Conservation (phyloP, 2,888 invertebrate species). For the Arge pagana region DNA sequence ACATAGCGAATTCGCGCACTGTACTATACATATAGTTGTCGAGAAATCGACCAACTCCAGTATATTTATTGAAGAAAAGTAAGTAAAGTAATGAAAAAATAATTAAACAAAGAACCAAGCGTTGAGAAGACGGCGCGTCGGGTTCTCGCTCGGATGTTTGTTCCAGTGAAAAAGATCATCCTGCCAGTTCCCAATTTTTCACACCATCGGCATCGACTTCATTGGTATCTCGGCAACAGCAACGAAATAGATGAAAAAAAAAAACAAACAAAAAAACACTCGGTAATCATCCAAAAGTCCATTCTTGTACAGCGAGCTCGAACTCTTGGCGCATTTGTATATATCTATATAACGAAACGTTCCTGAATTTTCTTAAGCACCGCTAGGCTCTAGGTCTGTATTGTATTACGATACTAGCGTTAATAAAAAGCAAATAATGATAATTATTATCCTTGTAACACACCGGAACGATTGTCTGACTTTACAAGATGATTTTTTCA, state of each 20-base stretch:
- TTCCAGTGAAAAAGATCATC: too few species aligned
- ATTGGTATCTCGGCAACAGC: background rate
- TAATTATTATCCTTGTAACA: constrained; percentile 44
- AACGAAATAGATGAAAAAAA: background rate
- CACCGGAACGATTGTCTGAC: constrained; percentile 47
- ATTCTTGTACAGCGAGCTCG: background rate
- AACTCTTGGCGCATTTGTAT: background rate
- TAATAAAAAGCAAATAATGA: constrained; percentile 44
- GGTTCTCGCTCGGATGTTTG: too few species aligned
- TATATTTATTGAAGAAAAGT: constrained; percentile 33
- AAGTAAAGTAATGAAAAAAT: background rate
- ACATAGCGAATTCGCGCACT: constrained; percentile 25
- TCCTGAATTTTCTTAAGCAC: constrained; percentile 30
- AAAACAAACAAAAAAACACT: too few species aligned
- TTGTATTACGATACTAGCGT: constrained; percentile 49
- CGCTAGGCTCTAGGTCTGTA: constrained; percentile 46
- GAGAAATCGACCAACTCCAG: constrained; percentile 31
- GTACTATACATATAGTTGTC: constrained; percentile 35
- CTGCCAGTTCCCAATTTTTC: too few species aligned
- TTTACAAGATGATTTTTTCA: constrained; percentile 52
- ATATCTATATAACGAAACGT: constrained; percentile 15
- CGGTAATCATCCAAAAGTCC: too few species aligned
- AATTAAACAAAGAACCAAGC: too few species aligned
- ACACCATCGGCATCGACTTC: background rate
- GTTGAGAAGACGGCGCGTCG: too few species aligned